phyloP scores from a whole-genome alignment of 1,140 invertebrate species.

The Akabosia matsudoensis region DNA sequence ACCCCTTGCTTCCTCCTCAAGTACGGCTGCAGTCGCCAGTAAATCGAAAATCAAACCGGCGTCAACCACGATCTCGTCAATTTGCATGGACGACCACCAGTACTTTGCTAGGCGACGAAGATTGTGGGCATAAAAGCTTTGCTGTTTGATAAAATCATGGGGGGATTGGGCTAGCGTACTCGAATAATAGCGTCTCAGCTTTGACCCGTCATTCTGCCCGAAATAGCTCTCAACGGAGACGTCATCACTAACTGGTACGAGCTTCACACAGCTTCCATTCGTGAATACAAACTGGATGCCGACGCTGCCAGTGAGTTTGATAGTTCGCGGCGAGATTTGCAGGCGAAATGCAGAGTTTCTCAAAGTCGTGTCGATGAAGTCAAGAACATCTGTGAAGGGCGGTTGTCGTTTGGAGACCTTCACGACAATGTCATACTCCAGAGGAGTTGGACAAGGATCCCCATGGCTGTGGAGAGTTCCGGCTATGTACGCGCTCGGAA shows the following conservation, averaged over 20 bases:
- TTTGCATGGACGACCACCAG: neutral
- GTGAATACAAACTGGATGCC: neutral
- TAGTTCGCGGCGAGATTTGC: neutral
- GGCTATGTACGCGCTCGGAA: neutral
- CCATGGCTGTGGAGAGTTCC: neutral
- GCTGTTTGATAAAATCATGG: neutral
- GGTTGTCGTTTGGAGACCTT: neutral
- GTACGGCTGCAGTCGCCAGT: neutral
- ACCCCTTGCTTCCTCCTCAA: neutral
- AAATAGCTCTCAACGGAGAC: neutral
- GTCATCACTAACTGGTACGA: neutral
- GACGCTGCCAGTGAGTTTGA: neutral
- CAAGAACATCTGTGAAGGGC: neutral
- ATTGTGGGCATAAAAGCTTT: neutral
- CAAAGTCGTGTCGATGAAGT: neutral
- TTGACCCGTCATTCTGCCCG: neutral
- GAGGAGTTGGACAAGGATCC: neutral
- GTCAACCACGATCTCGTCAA: neutral
- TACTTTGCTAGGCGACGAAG: neutral
- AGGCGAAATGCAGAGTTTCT: neutral
- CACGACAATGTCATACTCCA: neutral
- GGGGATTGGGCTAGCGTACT: neutral
- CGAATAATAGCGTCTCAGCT: neutral
- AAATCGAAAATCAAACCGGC: neutral
- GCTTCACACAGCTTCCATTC: neutral